These are phyloP conservation scores for Coendou prehensilis DNA, from an alignment of 2,797 vertebrate species.

Conservation along the genomic window DNA sequence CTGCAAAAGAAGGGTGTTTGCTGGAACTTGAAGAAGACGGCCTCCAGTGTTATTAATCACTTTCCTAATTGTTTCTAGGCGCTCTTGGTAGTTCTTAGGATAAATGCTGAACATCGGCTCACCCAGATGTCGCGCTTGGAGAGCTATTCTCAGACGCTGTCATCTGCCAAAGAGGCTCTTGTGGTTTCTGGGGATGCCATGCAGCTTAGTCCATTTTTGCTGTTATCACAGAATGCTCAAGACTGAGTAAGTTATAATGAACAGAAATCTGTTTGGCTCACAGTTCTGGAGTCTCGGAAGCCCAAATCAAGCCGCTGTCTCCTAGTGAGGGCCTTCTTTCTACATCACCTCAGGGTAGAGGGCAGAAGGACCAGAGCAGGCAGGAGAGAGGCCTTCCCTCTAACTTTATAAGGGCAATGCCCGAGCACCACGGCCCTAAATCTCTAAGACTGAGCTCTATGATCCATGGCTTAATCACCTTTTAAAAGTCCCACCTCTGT, in stretches of 20 bases:
- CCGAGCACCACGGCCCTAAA: background rate
- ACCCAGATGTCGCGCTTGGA: background rate
- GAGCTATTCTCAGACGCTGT: background rate
- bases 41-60: background rate
- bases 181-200: background rate
- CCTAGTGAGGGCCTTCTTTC: background rate
- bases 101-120: background rate
- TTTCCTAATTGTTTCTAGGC: background rate
- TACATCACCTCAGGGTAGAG: background rate
- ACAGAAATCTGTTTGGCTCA: background rate
- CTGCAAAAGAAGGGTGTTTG: background rate
- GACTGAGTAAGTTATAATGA: background rate
- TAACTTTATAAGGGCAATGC: background rate
- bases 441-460: background rate
- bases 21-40: background rate
- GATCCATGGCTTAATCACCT: background rate
- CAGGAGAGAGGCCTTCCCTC: background rate
- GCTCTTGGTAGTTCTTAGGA: background rate
- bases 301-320: too few relatives aligned
- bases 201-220: background rate
- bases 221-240: background rate
- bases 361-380: background rate
- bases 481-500: background rate
- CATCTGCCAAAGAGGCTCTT: background rate
- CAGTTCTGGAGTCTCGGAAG: background rate